These are phyloP conservation scores for Alligator mississippiensis DNA, from an alignment of 2,113 vertebrate species.

Conservation along the genomic window DNA sequence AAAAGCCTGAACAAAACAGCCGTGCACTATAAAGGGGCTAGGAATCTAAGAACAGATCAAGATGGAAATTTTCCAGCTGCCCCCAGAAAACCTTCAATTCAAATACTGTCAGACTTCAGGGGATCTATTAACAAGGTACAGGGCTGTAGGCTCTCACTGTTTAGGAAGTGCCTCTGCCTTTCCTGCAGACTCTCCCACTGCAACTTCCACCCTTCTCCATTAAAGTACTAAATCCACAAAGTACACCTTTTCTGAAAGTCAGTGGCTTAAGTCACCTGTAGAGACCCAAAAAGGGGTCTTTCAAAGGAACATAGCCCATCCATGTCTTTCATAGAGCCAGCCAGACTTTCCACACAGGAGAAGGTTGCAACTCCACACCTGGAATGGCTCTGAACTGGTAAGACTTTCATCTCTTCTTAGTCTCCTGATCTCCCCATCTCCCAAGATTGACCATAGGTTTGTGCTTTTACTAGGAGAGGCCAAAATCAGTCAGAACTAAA, in stretches of 20 bases:
- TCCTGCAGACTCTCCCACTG: not conserved
- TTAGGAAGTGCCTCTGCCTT: not conserved
- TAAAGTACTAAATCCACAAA: no score
- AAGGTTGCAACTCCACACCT: not conserved
- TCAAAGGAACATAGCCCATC: not conserved
- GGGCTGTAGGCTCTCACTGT: rapidly evolving
- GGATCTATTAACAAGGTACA: not conserved
- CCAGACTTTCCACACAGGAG: not conserved
- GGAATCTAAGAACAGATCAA: not conserved
- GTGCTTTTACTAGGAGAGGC: not conserved
- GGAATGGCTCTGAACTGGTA: not conserved
- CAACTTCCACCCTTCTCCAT: not conserved
- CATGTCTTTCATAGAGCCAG: not conserved
- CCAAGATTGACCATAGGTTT: not conserved
- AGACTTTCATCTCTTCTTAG: not conserved
- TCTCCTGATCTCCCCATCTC: not conserved
- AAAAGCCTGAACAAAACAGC: not conserved
- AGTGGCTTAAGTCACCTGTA: not conserved
- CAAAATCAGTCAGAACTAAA: not conserved
- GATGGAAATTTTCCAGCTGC: not conserved
- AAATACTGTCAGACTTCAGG: not conserved
- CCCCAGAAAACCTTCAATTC: not conserved
- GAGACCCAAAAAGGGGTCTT: not conserved
- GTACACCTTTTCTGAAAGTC: not conserved
- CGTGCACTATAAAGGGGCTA: not conserved